phyloP scores from a whole-genome alignment of 2,113 vertebrate genomes.

The Mionectes macconnelli region DNA sequence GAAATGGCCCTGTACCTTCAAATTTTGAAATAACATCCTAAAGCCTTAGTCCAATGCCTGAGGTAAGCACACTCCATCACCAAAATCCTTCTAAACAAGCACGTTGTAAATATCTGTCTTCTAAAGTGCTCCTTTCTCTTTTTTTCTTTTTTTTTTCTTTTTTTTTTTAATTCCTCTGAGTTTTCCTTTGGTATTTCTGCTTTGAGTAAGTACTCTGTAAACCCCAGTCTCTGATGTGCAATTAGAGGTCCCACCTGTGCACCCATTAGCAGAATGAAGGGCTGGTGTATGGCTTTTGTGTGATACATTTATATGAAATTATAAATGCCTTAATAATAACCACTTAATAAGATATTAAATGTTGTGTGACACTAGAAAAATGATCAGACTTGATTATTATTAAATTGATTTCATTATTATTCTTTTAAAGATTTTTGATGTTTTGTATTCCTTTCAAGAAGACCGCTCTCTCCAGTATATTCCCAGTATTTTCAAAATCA shows the following conservation, averaged over 20 bases:
- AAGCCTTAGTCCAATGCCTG: neutral
- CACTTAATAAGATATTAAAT: neutral
- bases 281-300: neutral
- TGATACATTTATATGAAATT: neutral
- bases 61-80: neutral
- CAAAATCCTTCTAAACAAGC: neutral
- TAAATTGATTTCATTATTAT: neutral
- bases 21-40: neutral
- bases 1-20: neutral
- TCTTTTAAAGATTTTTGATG: neutral
- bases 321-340: neutral
- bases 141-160: too few relatives aligned
- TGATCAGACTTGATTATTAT: neutral
- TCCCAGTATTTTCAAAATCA: neutral
- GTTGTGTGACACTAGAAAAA: neutral
- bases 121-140: too few relatives aligned
- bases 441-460: neutral
- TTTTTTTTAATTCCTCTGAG: neutral
- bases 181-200: neutral
- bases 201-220: neutral
- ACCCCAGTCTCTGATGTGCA: neutral
- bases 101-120: neutral
- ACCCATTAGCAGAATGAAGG: neutral
- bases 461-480: neutral
- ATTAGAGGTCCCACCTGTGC: neutral